Evolutionary conservation across 2,113 vertebrate species (phyloP), one percentile per base, ranked within the genome.

Genomic region (Ondatra zibethicus): DNA sequence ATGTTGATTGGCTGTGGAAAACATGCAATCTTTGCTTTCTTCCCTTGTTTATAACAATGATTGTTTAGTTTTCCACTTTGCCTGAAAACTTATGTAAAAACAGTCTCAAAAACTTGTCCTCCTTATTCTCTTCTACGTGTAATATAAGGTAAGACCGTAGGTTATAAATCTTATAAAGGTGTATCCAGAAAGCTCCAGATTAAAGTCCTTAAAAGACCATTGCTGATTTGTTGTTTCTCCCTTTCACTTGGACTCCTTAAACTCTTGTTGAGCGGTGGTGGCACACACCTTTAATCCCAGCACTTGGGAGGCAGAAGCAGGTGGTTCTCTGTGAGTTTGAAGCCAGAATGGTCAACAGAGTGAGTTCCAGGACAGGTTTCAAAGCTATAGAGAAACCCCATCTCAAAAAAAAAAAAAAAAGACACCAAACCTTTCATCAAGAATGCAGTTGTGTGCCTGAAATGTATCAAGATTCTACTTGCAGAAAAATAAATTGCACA

Each of bases 201-300:
- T 66, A 85, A 93, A 75, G 0, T 17, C 76, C 17, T 88, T 92
- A 50, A 9, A 58, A 89, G 29, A 80, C 72, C n/a, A 68, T 93
- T 80, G 92, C 42, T 93, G 73, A 96, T 87, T 93, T 19, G 42
- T 92, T 75, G 27, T n/a, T 65, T 90, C 29, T 80, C 93, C 36
- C 29, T 95, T 31, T 89, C 88, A 31, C 65, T 58, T 61, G 76
- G 27, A 88, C 66, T 92, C 84, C 31, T 90, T 94, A 3, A 85
- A 72, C 7, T 90, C 19, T 58, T 58, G 55, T 58, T 58, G 55
- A 19, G 55, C 55, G 21, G 19, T 21, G 19, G 19, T 16, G 55
- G 17, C 55, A 3, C 17, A 58, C 1, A 17, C 17, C 55, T 58
- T 58, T 58, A 58, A 58, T 58, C 55, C 55, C 17, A 58, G 55